A percentile compares a stretch with the other conserved stretches of the same genome.
Evolutionary conservation across 2,797 vertebrate genomes (phyloP).

Genomic region (Lagodon rhomboides): DNA sequence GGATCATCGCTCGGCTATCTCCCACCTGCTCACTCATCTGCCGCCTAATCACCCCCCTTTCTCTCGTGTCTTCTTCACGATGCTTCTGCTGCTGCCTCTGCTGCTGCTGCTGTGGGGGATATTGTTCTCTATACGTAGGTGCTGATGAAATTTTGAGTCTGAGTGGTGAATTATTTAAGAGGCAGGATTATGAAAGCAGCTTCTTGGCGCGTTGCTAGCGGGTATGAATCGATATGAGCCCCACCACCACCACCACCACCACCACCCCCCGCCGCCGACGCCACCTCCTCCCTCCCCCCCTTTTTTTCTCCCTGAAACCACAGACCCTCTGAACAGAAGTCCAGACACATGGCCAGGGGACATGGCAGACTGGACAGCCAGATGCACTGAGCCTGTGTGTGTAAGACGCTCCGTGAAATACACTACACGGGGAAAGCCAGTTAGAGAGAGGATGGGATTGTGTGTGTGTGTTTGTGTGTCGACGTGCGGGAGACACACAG

Average conservation of each 20-base stretch:
- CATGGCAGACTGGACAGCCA: constrained; percentile 71
- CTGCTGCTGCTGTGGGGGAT: constrained; percentile 25
- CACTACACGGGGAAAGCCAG: constrained; percentile 42
- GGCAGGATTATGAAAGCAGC: constrained; percentile 80
- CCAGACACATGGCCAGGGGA: constrained; percentile 75
- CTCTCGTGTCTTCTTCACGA: constrained; percentile 29
- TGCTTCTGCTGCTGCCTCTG: constrained; percentile 35
- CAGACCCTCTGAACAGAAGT: constrained; percentile 64
- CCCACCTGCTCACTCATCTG: constrained; percentile 56
- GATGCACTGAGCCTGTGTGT: constrained; percentile 52
- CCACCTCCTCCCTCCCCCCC: too few relatives aligned
- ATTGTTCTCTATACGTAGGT: constrained; percentile 78
- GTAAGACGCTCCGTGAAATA: constrained; percentile 52
- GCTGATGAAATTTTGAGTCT: constrained; percentile 82
- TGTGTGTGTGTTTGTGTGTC: constrained; percentile 41
- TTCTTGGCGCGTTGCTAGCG: constrained; percentile 71
- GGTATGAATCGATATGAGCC: constrained; percentile 78
- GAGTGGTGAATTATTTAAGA: constrained; percentile 84
- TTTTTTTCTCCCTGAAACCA: constrained; percentile 45
- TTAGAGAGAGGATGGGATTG: constrained; percentile 43
- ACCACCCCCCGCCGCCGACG: neutral
- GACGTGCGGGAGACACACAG: constrained; percentile 37
- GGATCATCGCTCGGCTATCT: constrained; percentile 34
- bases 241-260: neutral
- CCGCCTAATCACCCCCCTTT: constrained; percentile 45